Conservation (phyloP, 2,797 vertebrate genomes). For the Hydrolagus colliei region DNA sequence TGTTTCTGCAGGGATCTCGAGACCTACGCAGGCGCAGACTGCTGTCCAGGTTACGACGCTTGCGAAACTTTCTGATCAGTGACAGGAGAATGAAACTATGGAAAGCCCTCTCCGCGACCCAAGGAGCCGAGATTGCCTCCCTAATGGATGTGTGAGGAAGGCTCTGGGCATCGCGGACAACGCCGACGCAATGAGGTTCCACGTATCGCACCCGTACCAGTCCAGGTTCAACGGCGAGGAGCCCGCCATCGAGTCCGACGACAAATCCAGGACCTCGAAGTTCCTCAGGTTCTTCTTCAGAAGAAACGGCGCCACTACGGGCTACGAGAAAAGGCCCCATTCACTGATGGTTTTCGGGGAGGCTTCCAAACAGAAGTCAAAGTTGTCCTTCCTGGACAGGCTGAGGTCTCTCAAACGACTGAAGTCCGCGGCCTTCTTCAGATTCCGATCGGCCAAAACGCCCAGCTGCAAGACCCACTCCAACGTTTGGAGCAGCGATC, state of each 20-base stretch:
- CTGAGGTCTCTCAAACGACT: constrained; percentile 76
- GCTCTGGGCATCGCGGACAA: constrained; percentile 69
- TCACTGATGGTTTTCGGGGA: constrained; percentile 82
- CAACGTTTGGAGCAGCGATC: constrained; percentile 51
- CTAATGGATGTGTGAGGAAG: constrained; percentile 73
- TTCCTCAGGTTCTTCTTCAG: constrained; percentile 80
- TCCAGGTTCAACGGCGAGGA: constrained; percentile 41
- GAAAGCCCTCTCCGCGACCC: not conserved
- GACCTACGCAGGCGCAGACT: not conserved
- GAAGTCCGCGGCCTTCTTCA: constrained; percentile 59
- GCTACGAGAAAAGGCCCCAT: constrained; percentile 67
- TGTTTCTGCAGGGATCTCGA: not conserved
- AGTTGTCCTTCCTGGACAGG: constrained; percentile 75
- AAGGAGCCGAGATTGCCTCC: constrained; percentile 38
- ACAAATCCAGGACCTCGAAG: constrained; percentile 55
- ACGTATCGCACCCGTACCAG: constrained; percentile 52
- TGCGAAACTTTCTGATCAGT: not conserved
- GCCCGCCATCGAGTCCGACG: constrained; percentile 43
- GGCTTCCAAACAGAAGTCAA: constrained; percentile 56
- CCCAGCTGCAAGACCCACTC: constrained; percentile 51
- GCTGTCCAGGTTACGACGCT: not conserved
- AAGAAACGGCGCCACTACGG: constrained; percentile 56
- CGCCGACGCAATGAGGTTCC: constrained; percentile 53
- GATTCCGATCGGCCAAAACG: constrained; percentile 55
- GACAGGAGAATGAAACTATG: not conserved